phyloP scores from a whole-genome alignment of 2,113 vertebrate genomes.

The Bungarus multicinctus region DNA sequence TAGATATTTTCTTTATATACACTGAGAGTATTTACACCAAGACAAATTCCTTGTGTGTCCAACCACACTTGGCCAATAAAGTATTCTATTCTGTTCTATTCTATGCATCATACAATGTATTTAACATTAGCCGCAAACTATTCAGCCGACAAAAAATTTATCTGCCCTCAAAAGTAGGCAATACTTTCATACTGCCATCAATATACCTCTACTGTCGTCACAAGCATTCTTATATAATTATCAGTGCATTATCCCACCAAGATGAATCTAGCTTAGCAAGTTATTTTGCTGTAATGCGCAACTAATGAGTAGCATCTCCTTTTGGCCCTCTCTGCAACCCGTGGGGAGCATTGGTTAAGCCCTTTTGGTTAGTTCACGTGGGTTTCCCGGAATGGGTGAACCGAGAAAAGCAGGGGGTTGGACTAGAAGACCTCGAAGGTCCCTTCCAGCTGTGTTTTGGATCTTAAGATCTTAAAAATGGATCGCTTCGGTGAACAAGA shows the following conservation, averaged over 20 bases:
- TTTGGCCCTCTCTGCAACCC: background rate
- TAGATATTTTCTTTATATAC: no score
- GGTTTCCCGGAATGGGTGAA: background rate
- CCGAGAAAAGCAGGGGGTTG: background rate
- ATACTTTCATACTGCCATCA: background rate
- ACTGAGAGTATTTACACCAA: no score
- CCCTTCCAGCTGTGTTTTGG: no score
- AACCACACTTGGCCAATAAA: no score
- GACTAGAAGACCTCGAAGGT: no score
- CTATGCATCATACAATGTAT: background rate
- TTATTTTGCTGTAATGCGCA: fast-evolving
- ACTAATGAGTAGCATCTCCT: background rate
- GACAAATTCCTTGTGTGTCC: no score
- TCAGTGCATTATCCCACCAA: background rate
- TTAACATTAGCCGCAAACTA: no score
- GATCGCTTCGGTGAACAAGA: background rate
- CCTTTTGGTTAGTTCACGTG: background rate
- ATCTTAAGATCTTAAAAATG: background rate
- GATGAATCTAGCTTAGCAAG: background rate
- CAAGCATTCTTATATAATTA: background rate
- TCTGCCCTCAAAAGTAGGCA: no score
- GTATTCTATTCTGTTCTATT: no score
- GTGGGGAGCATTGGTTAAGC: background rate
- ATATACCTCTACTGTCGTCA: background rate
- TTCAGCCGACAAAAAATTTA: no score